Evolutionary conservation across 2,797 vertebrate genomes (phyloP).

Genomic region (Jordanella pulchra): DNA sequence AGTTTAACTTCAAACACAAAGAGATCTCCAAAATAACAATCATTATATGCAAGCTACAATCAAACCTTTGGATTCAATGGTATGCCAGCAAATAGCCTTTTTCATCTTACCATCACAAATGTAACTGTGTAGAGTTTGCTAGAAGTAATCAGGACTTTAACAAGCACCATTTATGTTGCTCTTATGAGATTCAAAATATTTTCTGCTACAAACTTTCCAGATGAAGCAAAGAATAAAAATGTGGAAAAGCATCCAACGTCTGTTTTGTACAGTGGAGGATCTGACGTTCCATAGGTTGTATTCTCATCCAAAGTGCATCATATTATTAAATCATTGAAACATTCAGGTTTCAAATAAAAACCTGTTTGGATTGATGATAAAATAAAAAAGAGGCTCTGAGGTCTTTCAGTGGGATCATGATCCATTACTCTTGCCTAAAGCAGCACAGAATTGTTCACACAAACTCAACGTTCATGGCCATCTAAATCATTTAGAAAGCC

Average conservation of each 20-base stretch:
- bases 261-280: background rate
- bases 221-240: background rate
- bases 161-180: background rate
- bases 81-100: background rate
- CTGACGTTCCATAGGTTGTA: background rate
- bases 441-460: background rate
- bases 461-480: background rate
- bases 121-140: background rate
- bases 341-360: background rate
- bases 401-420: background rate
- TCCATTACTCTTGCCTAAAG: background rate
- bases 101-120: no score
- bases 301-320: background rate
- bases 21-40: no score
- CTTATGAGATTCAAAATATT: background rate
- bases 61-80: background rate
- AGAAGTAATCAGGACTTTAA: background rate
- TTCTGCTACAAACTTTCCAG: background rate
- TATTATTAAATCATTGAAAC: background rate
- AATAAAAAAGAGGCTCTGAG: background rate
- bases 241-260: background rate
- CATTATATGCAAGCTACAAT: no score
- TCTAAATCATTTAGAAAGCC: background rate
- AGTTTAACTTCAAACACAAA: background rate
- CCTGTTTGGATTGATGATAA: background rate